Evolutionary conservation across 1,140 invertebrate genomes (phyloP), one percentile per base, ranked within the genome.

Genomic region (Neomicropteryx cornuta): DNA sequence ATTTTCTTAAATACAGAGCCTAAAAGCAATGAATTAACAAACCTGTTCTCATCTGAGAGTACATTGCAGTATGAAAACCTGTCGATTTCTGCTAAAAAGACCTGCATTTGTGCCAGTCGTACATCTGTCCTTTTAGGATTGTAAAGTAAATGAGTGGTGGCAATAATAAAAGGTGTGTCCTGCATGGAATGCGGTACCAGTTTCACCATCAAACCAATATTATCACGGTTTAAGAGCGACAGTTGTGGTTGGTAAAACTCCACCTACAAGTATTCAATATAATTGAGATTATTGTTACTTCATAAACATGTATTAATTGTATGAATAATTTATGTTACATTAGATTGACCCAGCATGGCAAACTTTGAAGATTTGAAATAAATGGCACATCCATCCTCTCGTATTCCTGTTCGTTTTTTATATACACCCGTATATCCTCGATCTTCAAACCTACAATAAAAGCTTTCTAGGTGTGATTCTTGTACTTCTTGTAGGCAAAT

Each of bases 141-240:
- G 55, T 85, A 97, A 4, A 97, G 63, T n/a, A 97, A 66, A 67
- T 97, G 94, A 0, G 93, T 97, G 3, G 88, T 97, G 4, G 87
- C 88, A 1, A 97, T 73, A 18, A 87, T 72, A 33, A 91, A 58
- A 16, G 77, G 61, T 4, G 59, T 62, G 1, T 56, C 33, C 2
- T 66, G 67, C 33, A 54, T 49, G 1, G 51, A 43, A 41, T 66
- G 72, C 1, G 77, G 58, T 5, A 62, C 51, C 39, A 95, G 75
- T 53, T 85, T 83, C 3, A 81, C 75, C 23, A 95, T 72, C 17
- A 96, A 51, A 0, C 76, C 92, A 27, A 97, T 77, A 63, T 97
- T 96, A 46, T 93, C 85, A 18, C 90, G 68, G 54, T 89, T 80
- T 4, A 97, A 60, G 4, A 88, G 49, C 14, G 50, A 62, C 20